Evolutionary conservation across 2,888 invertebrate genomes (phyloP), one percentile per base, ranked within the genome.

Genomic region (Dexiosoma caninum): DNA sequence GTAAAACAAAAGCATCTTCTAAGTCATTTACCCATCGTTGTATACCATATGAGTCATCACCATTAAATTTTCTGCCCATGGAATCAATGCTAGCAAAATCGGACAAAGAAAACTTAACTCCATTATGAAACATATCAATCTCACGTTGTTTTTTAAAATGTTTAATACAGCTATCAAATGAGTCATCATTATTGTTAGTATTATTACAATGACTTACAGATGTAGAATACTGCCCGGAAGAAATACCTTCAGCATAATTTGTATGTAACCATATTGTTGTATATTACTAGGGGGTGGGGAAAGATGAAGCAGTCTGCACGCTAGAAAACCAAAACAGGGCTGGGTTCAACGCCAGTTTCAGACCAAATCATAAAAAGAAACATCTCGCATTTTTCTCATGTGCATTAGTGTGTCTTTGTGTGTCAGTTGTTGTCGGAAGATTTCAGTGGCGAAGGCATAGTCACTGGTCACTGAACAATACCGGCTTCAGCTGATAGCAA

Each of bases 11-110:
- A 8, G 46, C 37, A 14, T 64, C 37, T 21, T 64, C 35, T 5
- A 64, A 21, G 21, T 64, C 64, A 64, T 6, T 35, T n/a, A 64
- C 6, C 37, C 64, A 64, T n/a, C 16, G 7, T n/a, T 12, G 27
- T 19, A 60, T 23, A 60, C 27, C 42, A 23, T 44, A 44, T 23
- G 16, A 40, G 40, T 40, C 59, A 27, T 60, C 42, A 16, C 42
- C 60, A 57, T 12, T 21, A 21, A 57, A 23, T 9, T 37, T 37
- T 3, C 8, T 21, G 19, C 37, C 21, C 27, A 42, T 42, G 9
- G 40, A 59, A 1, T 60, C 42, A n/a, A 42, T 30, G 5, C 16
- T 44, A 9, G 44, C 44, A 30, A 59, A 59, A 23, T 59, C 59
- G 30, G 32, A 44, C 19, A 21, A 46, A 21, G 46, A 46, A 46